phyloP scores from a whole-genome alignment of 2,888 invertebrate genomes.

The Epiblema foenella region DNA sequence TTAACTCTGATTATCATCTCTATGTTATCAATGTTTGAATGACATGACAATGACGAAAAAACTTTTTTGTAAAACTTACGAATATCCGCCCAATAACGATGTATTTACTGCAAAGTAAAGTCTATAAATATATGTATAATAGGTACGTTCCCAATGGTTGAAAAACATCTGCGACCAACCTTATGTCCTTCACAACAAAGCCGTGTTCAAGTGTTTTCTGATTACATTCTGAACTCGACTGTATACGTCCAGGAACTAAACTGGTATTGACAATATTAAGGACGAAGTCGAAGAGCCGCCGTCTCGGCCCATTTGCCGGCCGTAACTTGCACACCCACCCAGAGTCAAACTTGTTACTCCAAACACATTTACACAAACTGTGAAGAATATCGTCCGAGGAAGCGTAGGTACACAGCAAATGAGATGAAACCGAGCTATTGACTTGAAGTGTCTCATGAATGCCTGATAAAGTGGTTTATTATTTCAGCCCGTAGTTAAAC shows the following conservation, averaged over 20 bases:
- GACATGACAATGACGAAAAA: too few relatives aligned
- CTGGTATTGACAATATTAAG: slow-evolving; percentile 26
- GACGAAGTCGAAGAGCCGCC: neutral
- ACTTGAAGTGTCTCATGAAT: slow-evolving; percentile 6
- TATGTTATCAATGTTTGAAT: too few relatives aligned
- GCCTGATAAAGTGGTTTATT: neutral
- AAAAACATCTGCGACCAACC: too few relatives aligned
- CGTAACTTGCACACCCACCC: slow-evolving; percentile 27
- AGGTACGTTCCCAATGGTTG: too few relatives aligned
- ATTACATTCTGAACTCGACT: too few relatives aligned
- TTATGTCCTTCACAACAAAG: too few relatives aligned
- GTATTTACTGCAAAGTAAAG: too few relatives aligned
- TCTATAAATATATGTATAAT: too few relatives aligned
- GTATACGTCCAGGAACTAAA: slow-evolving; percentile 2
- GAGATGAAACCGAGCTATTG: slow-evolving; percentile 1
- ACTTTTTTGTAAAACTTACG: too few relatives aligned
- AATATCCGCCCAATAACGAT: too few relatives aligned
- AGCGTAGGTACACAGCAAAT: slow-evolving; percentile 13
- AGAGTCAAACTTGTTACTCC: neutral
- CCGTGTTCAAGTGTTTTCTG: too few relatives aligned
- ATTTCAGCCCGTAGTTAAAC: neutral
- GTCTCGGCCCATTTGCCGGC: slow-evolving; percentile 9
- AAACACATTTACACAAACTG: slow-evolving; percentile 5
- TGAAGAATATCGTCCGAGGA: neutral
- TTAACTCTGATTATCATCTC: too few relatives aligned